A percentile compares a stretch with the other conserved stretches of the same genome.
phyloP scores from a whole-genome alignment of 2,888 invertebrate species.

The Agrochola lychnidis region DNA sequence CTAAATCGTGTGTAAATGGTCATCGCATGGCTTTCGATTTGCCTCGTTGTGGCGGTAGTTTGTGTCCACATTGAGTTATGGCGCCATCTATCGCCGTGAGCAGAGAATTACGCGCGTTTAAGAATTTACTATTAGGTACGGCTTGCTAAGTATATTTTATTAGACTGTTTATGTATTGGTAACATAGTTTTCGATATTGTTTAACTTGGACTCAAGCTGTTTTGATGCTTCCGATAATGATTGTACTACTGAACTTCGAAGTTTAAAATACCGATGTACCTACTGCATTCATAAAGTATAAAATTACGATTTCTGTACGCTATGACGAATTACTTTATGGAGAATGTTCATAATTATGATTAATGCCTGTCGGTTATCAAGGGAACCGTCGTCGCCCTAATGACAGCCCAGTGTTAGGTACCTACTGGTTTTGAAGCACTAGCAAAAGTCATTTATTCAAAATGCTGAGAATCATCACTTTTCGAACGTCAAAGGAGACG shows the following conservation, averaged over 20 bases:
- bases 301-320: no score
- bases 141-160: slow-evolving; percentile 54
- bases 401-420: neutral
- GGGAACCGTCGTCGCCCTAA: neutral
- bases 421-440: neutral
- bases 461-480: no score
- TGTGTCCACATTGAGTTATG: slow-evolving; percentile 57
- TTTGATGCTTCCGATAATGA: slow-evolving; percentile 1
- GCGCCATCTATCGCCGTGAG: slow-evolving; percentile 55
- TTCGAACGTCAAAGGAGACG: no score
- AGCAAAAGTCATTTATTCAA: no score
- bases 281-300: no score
- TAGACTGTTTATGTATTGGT: slow-evolving; percentile 28
- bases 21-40: slow-evolving; percentile 59
- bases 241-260: no score
- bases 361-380: neutral
- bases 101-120: slow-evolving; percentile 60
- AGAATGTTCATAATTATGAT: no score
- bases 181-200: slow-evolving; percentile 4
- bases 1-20: slow-evolving; percentile 54
- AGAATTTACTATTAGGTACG: slow-evolving; percentile 48
- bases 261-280: no score
- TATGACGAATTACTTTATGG: no score
- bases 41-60: slow-evolving; percentile 58
- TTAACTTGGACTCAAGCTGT: slow-evolving; percentile 7